These are phyloP conservation scores for Petrocephalus microphthalmus DNA, from an alignment of 2,113 vertebrate species.

Conservation along the genomic window DNA sequence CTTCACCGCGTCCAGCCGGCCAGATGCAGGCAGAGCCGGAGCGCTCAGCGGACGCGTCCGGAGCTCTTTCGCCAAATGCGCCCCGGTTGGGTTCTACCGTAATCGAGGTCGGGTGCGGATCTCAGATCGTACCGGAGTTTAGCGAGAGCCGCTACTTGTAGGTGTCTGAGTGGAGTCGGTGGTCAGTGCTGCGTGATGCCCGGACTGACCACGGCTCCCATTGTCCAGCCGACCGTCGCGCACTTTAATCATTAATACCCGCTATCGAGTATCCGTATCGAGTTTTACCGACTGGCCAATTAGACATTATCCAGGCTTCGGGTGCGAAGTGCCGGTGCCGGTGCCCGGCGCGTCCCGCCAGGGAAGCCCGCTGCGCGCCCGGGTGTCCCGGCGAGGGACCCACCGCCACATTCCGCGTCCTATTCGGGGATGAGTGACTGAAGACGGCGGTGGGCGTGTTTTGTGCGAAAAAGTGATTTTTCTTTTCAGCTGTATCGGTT, in stretches of 20 bases:
- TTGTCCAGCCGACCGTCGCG: background rate
- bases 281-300: background rate
- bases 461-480: background rate
- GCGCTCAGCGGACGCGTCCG: constrained; percentile 13
- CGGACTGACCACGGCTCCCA: constrained; percentile 18
- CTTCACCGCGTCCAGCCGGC: background rate
- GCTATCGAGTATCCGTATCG: background rate
- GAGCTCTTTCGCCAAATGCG: background rate
- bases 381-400: background rate
- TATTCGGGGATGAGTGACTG: background rate
- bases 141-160: background rate
- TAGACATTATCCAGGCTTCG: background rate
- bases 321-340: background rate
- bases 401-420: background rate
- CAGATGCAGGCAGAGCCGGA: background rate
- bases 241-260: background rate
- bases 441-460: background rate
- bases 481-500: background rate
- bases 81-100: background rate
- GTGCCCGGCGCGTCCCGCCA: background rate
- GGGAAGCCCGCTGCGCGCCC: too few relatives aligned
- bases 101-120: background rate
- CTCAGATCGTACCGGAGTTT: background rate
- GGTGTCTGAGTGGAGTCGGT: background rate
- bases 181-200: constrained; percentile 16